phyloP scores from a whole-genome alignment of 2,888 invertebrate genomes.

The Diaprepes abbreviatus region DNA sequence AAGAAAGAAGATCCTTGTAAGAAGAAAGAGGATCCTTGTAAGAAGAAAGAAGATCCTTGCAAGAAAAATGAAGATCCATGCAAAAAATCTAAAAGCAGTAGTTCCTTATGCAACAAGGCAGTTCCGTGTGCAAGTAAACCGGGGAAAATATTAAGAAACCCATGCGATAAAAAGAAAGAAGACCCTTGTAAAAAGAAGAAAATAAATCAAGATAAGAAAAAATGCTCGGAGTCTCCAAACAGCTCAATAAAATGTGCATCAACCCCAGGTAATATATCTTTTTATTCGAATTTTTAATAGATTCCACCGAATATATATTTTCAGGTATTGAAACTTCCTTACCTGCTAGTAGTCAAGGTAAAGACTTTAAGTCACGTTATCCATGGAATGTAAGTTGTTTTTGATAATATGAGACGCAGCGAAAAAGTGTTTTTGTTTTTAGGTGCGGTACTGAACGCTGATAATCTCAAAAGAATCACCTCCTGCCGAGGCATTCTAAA shows the following conservation, averaged over 20 bases:
- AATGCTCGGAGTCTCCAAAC: constrained; percentile 15
- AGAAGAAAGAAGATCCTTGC: constrained; percentile 41
- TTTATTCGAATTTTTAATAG: no score
- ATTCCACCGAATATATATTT: no score
- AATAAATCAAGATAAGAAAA: constrained; percentile 26
- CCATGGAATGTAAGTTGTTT: constrained; percentile 49
- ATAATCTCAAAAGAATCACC: not conserved
- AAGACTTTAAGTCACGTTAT: constrained; percentile 45
- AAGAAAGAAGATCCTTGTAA: constrained; percentile 46
- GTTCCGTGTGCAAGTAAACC: constrained; percentile 40
- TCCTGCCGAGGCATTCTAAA: not conserved
- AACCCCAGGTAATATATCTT: no score
- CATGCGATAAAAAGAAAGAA: constrained; percentile 45
- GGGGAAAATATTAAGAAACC: constrained; percentile 46
- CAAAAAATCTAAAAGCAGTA: constrained; percentile 32
- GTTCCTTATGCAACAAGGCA: no score
- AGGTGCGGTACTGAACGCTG: constrained; percentile 10
- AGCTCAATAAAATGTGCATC: not conserved
- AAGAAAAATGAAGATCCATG: constrained; percentile 36
- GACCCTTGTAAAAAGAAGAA: constrained; percentile 33
- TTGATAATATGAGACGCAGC: constrained; percentile 27
- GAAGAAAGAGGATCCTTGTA: constrained; percentile 34
- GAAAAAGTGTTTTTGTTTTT: constrained; percentile 41
- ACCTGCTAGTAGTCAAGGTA: constrained; percentile 32
- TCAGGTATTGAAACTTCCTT: no score